Evolutionary conservation across 2,113 vertebrate genomes (phyloP), one percentile per base, ranked within the genome.

Genomic region (Rhabdornis inornatus): DNA sequence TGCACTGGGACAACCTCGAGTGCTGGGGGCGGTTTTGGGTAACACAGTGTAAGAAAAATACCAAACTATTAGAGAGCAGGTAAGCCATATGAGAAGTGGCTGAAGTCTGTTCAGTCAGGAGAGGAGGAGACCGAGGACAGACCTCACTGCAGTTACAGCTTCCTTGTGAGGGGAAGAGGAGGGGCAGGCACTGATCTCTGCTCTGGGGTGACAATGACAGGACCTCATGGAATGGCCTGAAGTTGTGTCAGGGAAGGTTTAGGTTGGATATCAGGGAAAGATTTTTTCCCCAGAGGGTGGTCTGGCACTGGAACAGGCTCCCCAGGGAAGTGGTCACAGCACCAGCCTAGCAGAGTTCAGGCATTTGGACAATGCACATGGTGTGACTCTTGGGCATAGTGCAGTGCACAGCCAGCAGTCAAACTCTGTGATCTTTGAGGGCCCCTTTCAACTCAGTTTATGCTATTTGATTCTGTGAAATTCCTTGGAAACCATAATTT

Each of bases 1-100:
- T 69, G 42, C 1, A 0, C 30, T 70, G 80, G 20, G 24, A 25
- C 1, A 0, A 15, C 37, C 37, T 77, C 53, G 0, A 37, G 5
- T 33, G 6, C 11, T 44, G 52, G 2, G 20, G 3, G 17, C 37
- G 37, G 17, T 2, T 68, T 2, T 68, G 53, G 7, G 33, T 1
- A 1, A 1, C 27, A 33, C 22, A 77, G 1, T 52, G 3, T 12
- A 5, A 44, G 12, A 22, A 52, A 7, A 27, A 18, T 6, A 10
- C 59, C 1, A 22, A 44, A 44, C 22, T 59, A 6, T 6, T 37
- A 27, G 31, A 7, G 3, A 50, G 2, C 40, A 15, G 11, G 17
- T 14, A 68, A 68, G 11, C 21, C 0, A 0, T 33, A 2, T 52
- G 44, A 66, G 16, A 24, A 59, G 21, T 1, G 2, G 3, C 37